A percentile compares a stretch with the other conserved stretches of the same genome.
phyloP scores from a whole-genome alignment of 2,888 invertebrate genomes.

The Fragum whitleyi region DNA sequence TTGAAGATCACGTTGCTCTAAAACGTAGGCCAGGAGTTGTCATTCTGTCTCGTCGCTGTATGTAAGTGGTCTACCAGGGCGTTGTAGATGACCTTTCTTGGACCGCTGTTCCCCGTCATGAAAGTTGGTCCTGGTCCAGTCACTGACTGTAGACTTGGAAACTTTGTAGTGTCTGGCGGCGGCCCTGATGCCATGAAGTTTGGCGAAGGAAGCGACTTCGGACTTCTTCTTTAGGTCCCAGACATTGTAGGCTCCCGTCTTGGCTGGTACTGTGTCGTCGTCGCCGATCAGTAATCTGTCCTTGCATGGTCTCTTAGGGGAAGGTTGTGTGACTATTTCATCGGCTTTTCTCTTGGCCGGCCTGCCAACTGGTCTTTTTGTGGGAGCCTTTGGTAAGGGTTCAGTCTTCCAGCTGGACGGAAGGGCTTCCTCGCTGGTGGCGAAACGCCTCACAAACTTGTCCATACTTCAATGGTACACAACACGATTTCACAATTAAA shows the following conservation, averaged over 20 bases:
- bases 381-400: not conserved
- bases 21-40: conserved; percentile 3
- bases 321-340: not conserved
- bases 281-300: not conserved
- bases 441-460: not conserved
- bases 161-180: conserved; percentile 3
- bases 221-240: not conserved
- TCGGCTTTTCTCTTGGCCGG: not conserved
- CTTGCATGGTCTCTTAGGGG: not conserved
- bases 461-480: not conserved
- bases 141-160: not conserved
- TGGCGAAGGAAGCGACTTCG: not conserved
- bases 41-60: conserved; percentile 26
- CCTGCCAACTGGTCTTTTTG: not conserved
- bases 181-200: not conserved
- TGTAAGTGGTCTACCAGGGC: conserved; percentile 27
- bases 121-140: conserved; percentile 1
- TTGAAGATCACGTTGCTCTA: conserved; percentile 39
- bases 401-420: not conserved
- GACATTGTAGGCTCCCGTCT: conserved; percentile 3
- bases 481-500: not conserved
- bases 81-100: conserved; percentile 2
- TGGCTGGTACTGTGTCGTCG: not conserved
- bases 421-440: not conserved
- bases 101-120: not conserved